Base-by-base conservation (phyloP, 1,140 invertebrate species). In the Cyrtorhinus lividipennis region DNA sequence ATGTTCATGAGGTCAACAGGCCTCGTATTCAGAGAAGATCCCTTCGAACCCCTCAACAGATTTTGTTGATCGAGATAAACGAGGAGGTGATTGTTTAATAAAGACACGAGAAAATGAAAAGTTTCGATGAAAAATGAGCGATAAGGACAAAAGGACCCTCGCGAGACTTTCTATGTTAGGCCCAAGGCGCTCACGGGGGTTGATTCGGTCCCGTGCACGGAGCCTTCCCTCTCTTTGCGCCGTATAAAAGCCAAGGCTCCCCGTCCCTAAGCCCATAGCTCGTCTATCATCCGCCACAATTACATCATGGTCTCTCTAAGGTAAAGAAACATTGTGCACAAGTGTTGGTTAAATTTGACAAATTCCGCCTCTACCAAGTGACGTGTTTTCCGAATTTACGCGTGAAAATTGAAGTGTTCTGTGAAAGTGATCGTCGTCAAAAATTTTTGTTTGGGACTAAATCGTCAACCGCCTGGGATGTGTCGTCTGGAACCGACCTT, bases 221-320 rank as follows among this genome's bases (percentile, higher is more conserved):
- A 12, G 10, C 48, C 48, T 20, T 15, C 48, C 18, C 10, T 53
- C 48, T 20, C 48, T 5, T 15, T 22, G 5, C 10, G 20, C 10
- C 48, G 48, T 53, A 53, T 53, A 53, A 13, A 53, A 53, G 12
- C 12, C 20, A 53, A 53, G 8, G 18, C 5, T 20, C 12, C 48
- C 48, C 12, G 10, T 22, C 48, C 10, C 12, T 5, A 53, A 53
- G 20, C 5, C 10, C 48, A 53, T 53, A 53, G 48, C 48, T 5
- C 48, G 48, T 53, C 48, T 53, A 53, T 53, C 48, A 53, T 53
- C 48, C 48, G 48, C 10, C 48, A 53, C 10, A 53, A 20, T 44
- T 15, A 53, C 48, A 53, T 53, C 48, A 53, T 53, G 48, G 48
- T 53, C 48, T 53, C 48, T 20, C 20, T 53, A 53, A 53, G 48